Base-by-base conservation (phyloP, 1,140 invertebrate genomes). In the Orchesella cincta region DNA sequence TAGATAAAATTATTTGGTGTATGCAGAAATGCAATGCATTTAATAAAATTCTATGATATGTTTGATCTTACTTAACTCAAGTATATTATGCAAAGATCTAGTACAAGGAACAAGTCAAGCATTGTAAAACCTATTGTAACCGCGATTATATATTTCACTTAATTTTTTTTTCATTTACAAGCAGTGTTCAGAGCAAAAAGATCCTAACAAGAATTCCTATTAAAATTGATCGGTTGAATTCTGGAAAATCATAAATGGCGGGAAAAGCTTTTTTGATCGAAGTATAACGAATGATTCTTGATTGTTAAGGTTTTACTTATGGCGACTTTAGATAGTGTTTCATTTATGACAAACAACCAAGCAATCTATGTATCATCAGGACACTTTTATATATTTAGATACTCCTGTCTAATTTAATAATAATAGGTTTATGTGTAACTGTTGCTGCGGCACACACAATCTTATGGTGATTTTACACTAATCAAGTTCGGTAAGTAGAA, bases 401-500 rank as follows among this genome's bases (percentile, higher is more conserved):
- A 31, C 12, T 57, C 23, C 33, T 67, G 26, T 14, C 12, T 67
- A 67, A 31, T 67, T 2, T 67, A 31, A 67, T 67, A 29, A 67
- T 67, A 29, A 67, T 33, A 18, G 39, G 20, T 46, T 46, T 8
- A 57, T 57, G n/a, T 33, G 62, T 67, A 67, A 67, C 62, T 67
- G 29, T 67, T 67, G 62, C 31, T 67, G 62, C 62, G 31, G 62
- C 31, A 67, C 33, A 33, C 62, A 67, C n/a, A 31, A 31, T 67
- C 33, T 46, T 20, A 46, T 12, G n/a, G 28, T 67, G 62, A 57
- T 67, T 67, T 33, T n/a, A 62, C 62, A 67, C 62, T 67, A 67
- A 8, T 46, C 8, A 67, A 67, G 62, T 67, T 67, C 62, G 62
- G 62, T 67, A 67, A 67, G 62, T 67, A 67, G 62, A 67, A 67